Evolutionary conservation across 2,113 vertebrate genomes (phyloP), one percentile per base, ranked within the genome.

Genomic region (Theristicus caerulescens): DNA sequence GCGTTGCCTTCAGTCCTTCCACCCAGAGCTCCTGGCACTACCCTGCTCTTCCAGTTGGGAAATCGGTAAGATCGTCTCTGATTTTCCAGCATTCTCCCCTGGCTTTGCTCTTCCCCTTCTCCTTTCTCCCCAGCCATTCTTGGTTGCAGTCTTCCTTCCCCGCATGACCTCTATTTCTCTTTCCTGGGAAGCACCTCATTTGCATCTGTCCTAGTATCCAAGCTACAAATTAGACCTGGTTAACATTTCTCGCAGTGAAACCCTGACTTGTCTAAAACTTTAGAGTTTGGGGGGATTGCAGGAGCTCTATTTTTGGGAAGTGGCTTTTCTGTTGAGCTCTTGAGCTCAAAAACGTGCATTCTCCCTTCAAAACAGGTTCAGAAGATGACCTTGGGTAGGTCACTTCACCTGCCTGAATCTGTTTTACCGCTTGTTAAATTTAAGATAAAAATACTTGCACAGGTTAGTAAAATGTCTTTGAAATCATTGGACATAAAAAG

Each of bases 391-490:
- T 86, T 93, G 78, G 40, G 40, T 40, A 90, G 78, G 71, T 90
- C 77, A 72, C 38, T 93, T 88, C 61, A 87, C 79, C 80, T 79
- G 49, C 54, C 62, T 40, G 31, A 27, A 51, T 88, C 59, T 93
- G 36, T 69, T 93, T 86, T n/a, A 78, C 47, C 32, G 47, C 73
- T 87, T 31, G 36, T 79, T 67, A 91, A 89, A 88, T 94, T 85
- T 64, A 92, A 91, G 71, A 93, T 83, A 94, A 91, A 88, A 94
- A 55, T 36, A 47, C 40, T 88, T 52, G 52, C 44, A 76, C 38
- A 22, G 34, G 54, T 95, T 92, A 90, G 55, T 82, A 85, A 92
- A 85, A 89, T 26, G 62, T 66, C 57, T 95, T 89, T 87, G 94
- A 83, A 64, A 91, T 81, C 59, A 59, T 1, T 79, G 86, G 69